These are phyloP conservation scores for Gallinago nigripennis DNA, from an alignment of 2,797 vertebrate genomes.

Conservation along the genomic window DNA sequence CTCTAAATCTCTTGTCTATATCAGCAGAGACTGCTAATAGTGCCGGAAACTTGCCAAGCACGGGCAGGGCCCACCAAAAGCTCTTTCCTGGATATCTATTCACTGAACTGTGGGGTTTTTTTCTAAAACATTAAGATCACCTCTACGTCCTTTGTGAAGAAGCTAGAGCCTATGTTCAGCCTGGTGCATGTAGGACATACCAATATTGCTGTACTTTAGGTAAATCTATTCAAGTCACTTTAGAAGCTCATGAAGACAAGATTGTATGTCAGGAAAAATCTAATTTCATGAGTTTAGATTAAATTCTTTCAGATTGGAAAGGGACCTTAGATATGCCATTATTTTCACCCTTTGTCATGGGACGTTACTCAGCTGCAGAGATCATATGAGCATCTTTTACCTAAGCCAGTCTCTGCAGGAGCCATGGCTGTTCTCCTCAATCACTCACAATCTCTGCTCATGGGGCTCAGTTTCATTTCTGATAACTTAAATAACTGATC, in stretches of 20 bases:
- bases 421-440: background rate
- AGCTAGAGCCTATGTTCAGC: background rate
- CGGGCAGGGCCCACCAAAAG: background rate
- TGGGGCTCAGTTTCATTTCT: background rate
- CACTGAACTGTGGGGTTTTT: background rate
- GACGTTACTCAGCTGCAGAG: background rate
- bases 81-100: background rate
- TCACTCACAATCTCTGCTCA: background rate
- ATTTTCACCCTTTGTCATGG: background rate
- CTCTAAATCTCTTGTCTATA: background rate
- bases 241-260: background rate
- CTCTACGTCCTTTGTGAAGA: background rate
- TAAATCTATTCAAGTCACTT: conserved; percentile 7
- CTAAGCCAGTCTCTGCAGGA: background rate
- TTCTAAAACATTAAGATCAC: background rate
- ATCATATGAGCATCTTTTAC: background rate
- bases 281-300: background rate
- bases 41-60: background rate
- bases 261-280: background rate
- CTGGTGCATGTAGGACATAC: background rate
- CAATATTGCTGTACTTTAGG: background rate
- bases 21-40: background rate
- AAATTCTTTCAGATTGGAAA: background rate
- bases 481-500: background rate
- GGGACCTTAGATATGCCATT: background rate